These are phyloP conservation scores for Esperia sulphurella DNA, from an alignment of 2,888 invertebrate genomes.

Conservation along the genomic window DNA sequence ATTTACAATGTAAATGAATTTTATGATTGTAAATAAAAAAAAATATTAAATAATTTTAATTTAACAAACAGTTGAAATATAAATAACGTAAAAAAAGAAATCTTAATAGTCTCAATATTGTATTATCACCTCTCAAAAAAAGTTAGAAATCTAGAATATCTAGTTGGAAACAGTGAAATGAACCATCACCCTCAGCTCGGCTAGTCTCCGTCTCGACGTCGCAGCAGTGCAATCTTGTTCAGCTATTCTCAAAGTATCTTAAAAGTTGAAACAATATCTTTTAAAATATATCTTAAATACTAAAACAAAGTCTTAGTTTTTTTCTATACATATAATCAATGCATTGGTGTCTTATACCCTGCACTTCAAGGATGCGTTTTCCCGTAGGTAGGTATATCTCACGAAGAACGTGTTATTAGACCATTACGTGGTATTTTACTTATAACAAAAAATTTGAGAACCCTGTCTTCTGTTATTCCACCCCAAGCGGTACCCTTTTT, in stretches of 20 bases:
- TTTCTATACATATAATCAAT: too few relatives aligned
- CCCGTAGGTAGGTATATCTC: too few relatives aligned
- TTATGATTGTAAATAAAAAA: too few relatives aligned
- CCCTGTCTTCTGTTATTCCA: slow-evolving; percentile 43
- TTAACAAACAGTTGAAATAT: too few relatives aligned
- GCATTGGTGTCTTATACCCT: neutral
- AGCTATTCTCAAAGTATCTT: slow-evolving; percentile 31
- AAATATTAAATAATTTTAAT: too few relatives aligned
- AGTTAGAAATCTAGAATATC: slow-evolving; percentile 29
- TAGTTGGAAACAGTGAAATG: slow-evolving; percentile 27
- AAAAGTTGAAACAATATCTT: too few relatives aligned
- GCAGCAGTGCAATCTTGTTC: slow-evolving; percentile 27
- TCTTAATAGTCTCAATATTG: neutral
- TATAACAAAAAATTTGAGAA: slow-evolving; percentile 18
- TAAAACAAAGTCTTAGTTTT: too few relatives aligned
- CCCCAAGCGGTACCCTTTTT: slow-evolving; percentile 76
- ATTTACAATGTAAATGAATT: too few relatives aligned
- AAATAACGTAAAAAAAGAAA: too few relatives aligned
- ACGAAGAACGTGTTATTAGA: too few relatives aligned
- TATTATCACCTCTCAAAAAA: slow-evolving; percentile 7
- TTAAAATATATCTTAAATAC: too few relatives aligned
- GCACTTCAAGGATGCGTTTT: neutral
- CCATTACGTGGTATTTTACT: too few relatives aligned
- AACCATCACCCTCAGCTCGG: slow-evolving; percentile 39
- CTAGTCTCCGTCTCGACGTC: slow-evolving; percentile 30